These are phyloP conservation scores for Notospermus geniculatus DNA, from an alignment of 1,140 invertebrate species.

Conservation along the genomic window DNA sequence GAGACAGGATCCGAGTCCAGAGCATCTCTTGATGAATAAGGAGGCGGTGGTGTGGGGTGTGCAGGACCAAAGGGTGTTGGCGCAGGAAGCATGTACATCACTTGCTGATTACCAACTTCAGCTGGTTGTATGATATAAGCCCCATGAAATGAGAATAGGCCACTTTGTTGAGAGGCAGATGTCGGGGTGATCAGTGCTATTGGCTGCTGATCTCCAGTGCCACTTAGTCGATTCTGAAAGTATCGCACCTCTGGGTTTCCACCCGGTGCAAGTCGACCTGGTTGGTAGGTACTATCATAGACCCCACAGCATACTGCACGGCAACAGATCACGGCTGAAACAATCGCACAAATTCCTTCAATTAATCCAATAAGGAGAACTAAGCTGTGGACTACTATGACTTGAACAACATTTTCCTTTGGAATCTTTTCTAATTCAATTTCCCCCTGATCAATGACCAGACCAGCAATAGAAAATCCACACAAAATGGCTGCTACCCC, in stretches of 20 bases:
- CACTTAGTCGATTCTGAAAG: too few relatives aligned
- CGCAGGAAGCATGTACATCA: slow-evolving; percentile 8
- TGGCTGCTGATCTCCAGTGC: background rate
- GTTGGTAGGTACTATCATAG: background rate
- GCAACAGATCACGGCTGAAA: slow-evolving; percentile 5
- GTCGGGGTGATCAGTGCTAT: background rate
- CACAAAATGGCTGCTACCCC: background rate
- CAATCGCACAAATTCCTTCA: slow-evolving; percentile 5
- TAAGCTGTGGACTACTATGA: slow-evolving; percentile 2
- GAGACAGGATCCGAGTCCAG: background rate
- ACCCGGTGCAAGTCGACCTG: background rate
- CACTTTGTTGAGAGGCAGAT: background rate
- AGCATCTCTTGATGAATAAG: background rate
- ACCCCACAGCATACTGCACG: background rate
- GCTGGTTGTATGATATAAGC: slow-evolving; percentile 9
- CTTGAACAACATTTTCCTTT: background rate
- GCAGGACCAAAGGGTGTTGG: background rate
- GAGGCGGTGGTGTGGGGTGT: background rate
- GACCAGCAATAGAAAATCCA: slow-evolving; percentile 1
- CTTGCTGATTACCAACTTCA: background rate
- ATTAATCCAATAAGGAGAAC: slow-evolving; percentile 1
- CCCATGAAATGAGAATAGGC: slow-evolving; percentile 9
- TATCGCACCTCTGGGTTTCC: background rate
- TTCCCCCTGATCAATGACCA: background rate
- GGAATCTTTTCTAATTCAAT: background rate